These are phyloP conservation scores for Selene dorsalis DNA, from an alignment of 2,797 vertebrate genomes.

Conservation along the genomic window DNA sequence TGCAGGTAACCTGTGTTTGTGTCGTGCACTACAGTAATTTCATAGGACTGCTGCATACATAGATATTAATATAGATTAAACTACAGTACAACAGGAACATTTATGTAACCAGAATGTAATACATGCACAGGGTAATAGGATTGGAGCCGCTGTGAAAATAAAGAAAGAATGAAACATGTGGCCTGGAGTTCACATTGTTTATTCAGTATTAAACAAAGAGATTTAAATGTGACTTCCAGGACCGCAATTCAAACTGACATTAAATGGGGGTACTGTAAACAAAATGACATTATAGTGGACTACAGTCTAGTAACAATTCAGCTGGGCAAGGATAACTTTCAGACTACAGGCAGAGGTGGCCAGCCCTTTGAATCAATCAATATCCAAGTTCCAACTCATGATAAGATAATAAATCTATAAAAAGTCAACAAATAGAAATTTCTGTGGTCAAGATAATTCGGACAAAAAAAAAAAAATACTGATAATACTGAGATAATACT, in stretches of 20 bases:
- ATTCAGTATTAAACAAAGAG: constrained; percentile 79
- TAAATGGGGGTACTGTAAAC: constrained; percentile 78
- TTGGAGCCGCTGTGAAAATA: constrained; percentile 5
- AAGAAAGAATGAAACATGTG: constrained; percentile 34
- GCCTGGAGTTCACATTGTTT: constrained; percentile 82
- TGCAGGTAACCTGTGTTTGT: no score
- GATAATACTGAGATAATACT: constrained; percentile 54
- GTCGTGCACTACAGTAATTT: constrained; percentile 11
- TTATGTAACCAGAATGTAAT: constrained; percentile 26
- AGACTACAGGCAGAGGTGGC: constrained; percentile 49
- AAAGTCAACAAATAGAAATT: constrained; percentile 40
- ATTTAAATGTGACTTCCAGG: constrained; percentile 74
- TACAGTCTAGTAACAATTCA: constrained; percentile 68
- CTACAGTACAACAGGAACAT: constrained; percentile 14
- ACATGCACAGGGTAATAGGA: constrained; percentile 20
- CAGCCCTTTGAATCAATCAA: constrained; percentile 54
- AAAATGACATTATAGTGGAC: constrained; percentile 78
- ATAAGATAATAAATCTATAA: constrained; percentile 46
- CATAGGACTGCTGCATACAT: background rate
- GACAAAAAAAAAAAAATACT: constrained; percentile 34
- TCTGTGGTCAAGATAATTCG: constrained; percentile 49
- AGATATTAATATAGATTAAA: background rate
- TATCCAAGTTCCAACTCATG: constrained; percentile 43
- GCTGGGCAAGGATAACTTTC: constrained; percentile 54
- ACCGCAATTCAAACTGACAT: constrained; percentile 73